Conservation (phyloP, 2,797 vertebrate species). For the Pempheris klunzingeri region DNA sequence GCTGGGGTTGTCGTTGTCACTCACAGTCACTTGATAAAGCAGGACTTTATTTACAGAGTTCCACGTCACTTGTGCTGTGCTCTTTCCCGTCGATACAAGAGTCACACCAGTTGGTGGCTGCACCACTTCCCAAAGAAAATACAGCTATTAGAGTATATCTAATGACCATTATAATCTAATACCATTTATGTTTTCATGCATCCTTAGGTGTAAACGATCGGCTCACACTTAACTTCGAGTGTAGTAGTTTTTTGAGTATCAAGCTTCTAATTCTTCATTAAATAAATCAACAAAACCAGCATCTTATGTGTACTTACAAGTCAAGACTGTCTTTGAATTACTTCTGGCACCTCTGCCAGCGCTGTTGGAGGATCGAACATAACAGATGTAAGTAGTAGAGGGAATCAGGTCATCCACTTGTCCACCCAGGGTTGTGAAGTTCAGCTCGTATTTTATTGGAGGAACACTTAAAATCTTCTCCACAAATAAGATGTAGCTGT, state of each 20-base stretch:
- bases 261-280: neutral
- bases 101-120: constrained; percentile 78
- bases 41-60: constrained; percentile 72
- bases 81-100: constrained; percentile 57
- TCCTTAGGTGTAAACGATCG: neutral
- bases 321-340: constrained; percentile 72
- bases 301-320: constrained; percentile 78
- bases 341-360: constrained; percentile 80
- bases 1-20: constrained; percentile 46
- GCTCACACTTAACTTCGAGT: neutral
- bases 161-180: neutral
- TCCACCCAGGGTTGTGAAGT: constrained; percentile 61
- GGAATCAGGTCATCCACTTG: constrained; percentile 71
- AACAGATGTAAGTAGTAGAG: constrained; percentile 80
- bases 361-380: constrained; percentile 77
- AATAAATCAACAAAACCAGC: neutral
- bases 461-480: constrained; percentile 24
- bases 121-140: constrained; percentile 80
- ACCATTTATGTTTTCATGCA: neutral
- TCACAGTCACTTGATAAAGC: constrained; percentile 80
- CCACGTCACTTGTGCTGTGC: constrained; percentile 77
- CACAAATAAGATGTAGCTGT: constrained; percentile 78
- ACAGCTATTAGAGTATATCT: neutral
- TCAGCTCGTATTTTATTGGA: constrained; percentile 46
- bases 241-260: neutral